A percentile compares a stretch with the other conserved stretches of the same genome.
These are phyloP conservation scores for Poeciliopsis gracilis DNA, from an alignment of 2,797 vertebrate species.

Conservation along the genomic window DNA sequence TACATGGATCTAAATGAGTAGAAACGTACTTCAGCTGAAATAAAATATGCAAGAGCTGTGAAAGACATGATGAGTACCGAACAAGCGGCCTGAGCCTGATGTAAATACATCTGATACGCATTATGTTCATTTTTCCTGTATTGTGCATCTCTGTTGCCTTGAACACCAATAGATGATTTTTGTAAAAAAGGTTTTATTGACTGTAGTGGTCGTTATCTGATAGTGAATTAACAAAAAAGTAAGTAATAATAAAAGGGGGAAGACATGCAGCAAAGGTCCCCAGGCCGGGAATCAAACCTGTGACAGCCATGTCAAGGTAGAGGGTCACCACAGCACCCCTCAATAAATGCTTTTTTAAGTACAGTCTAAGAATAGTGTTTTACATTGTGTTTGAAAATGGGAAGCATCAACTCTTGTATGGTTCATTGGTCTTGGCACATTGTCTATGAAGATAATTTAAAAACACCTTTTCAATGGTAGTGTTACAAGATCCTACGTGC, in stretches of 20 bases:
- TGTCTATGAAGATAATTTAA: neutral
- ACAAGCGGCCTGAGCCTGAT: constrained; percentile 37
- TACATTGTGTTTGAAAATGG: neutral
- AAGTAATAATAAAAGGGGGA: no score
- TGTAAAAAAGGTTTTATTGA: no score
- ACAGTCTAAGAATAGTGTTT: neutral
- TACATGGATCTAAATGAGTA: constrained; percentile 73
- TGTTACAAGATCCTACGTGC: neutral
- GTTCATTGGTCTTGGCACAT: neutral
- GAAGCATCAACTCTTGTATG: neutral
- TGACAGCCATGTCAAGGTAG: no score
- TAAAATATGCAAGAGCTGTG: constrained; percentile 68
- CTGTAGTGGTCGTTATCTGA: no score
- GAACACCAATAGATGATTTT: neutral
- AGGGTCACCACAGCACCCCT: no score
- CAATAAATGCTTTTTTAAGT: neutral
- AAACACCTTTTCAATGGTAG: neutral
- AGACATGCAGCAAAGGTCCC: no score
- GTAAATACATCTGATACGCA: constrained; percentile 34
- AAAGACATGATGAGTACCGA: constrained; percentile 60
- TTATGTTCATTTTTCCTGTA: constrained; percentile 7
- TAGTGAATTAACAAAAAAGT: no score
- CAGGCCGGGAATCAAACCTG: no score
- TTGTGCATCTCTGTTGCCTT: constrained; percentile 1
- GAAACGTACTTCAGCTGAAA: constrained; percentile 48